Conservation (phyloP, 2,888 invertebrate genomes). For the Nymphalis urticae region DNA sequence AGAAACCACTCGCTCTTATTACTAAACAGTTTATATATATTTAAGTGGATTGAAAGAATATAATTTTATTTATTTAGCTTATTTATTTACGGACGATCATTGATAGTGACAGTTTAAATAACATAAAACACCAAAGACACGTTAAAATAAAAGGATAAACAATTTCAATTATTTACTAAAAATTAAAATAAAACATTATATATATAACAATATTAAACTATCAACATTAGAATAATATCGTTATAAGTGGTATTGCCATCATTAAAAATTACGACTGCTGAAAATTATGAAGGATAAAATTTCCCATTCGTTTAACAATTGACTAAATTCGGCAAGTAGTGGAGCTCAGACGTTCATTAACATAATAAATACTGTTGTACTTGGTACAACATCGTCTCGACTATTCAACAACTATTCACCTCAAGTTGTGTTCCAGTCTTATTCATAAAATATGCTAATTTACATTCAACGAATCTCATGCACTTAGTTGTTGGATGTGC, state of each 20-base stretch:
- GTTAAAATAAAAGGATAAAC: too few species aligned
- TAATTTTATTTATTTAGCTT: too few species aligned
- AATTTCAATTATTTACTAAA: not conserved
- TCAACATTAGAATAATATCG: too few species aligned
- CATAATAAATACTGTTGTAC: slow-evolving; percentile 63
- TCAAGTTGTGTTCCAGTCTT: slow-evolving; percentile 52
- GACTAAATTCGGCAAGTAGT: slow-evolving; percentile 41
- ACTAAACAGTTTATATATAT: too few species aligned
- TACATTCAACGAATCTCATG: slow-evolving; percentile 52
- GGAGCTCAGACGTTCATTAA: slow-evolving; percentile 62
- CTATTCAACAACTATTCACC: slow-evolving; percentile 55
- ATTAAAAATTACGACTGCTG: slow-evolving; percentile 7
- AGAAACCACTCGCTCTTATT: too few species aligned
- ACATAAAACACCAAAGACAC: too few species aligned
- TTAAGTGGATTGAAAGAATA: too few species aligned
- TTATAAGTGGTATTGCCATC: too few species aligned
- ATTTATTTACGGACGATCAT: too few species aligned
- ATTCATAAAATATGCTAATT: slow-evolving; percentile 62
- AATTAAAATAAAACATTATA: too few species aligned
- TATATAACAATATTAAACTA: too few species aligned
- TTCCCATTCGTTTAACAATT: slow-evolving; percentile 20
- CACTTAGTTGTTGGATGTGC: slow-evolving; percentile 38
- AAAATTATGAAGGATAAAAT: slow-evolving; percentile 3
- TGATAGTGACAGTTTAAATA: too few species aligned
- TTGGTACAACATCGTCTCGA: slow-evolving; percentile 51